Base-by-base conservation (phyloP, 1,140 invertebrate species). In the Halictus rubicundus region DNA sequence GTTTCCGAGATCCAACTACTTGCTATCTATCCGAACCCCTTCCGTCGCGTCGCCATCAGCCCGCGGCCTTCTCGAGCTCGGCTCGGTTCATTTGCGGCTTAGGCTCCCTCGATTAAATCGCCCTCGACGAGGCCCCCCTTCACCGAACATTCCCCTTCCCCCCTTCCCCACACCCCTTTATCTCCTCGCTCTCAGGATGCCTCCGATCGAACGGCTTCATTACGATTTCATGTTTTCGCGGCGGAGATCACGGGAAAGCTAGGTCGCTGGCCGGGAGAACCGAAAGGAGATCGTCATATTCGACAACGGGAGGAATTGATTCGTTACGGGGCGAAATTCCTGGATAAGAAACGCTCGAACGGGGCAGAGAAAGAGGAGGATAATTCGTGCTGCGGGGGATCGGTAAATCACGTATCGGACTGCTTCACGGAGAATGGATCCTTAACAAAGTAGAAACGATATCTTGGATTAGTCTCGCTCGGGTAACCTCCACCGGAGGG, bases 381-480 rank as follows among this genome's bases (percentile, higher is more conserved):
- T 49, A 42, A 79, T 66, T 79, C 63, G 77, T 86, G 83, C 49
- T 46, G 46, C 25, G 27, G 46, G 52, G 71, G 64, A n/a, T 63
- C 59, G 61, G 76, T 86, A 85, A 85, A 85, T 86, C 83, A 81
- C 71, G 59, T 59, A 66, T 78, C 80, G 81, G 63, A 64, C 75
- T 54, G 80, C 61, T 77, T 78, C 82, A 75, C 71, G 68, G 54
- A 73, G 80, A 85, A 86, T 73, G 61, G 78, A 54, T 49, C 80
- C 71, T 80, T 86, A 86, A 86, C 81, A 83, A 85, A 80, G 80
- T 85, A 85, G 82, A 78, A 77, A 80, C 84, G 84, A 86, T 86
- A 82, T 79, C 84, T 74, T 66, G 81, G 80, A 86, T 86, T 86
- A 85, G 84, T 82, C 78, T 57, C 83, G 84, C 70, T 65, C 63